Conservation (phyloP, 2,113 vertebrate genomes). For the Scatophagus argus region DNA sequence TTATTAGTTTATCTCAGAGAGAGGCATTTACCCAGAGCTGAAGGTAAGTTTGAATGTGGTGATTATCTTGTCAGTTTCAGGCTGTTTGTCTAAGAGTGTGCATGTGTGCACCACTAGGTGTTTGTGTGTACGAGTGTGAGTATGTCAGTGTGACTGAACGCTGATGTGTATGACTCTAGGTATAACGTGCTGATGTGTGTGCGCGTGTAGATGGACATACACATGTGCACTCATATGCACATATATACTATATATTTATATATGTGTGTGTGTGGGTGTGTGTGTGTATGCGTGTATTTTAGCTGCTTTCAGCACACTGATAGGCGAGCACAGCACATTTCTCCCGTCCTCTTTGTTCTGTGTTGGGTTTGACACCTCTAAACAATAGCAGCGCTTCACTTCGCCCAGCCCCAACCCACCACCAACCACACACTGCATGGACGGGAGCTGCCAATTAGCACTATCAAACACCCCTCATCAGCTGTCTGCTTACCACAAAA, state of each 20-base stretch:
- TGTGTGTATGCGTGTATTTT: constrained; percentile 37
- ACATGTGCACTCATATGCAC: constrained; percentile 54
- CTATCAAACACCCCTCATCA: constrained; percentile 82
- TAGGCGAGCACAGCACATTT: constrained; percentile 77
- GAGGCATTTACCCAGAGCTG: constrained; percentile 81
- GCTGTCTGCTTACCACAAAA: constrained; percentile 71
- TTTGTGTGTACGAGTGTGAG: constrained; percentile 32
- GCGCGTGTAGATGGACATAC: constrained; percentile 31
- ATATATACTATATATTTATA: constrained; percentile 38
- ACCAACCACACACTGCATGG: constrained; percentile 72
- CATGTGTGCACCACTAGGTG: constrained; percentile 13
- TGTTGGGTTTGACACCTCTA: constrained; percentile 84
- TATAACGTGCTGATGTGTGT: constrained; percentile 30
- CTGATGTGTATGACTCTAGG: constrained; percentile 42
- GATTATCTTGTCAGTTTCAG: constrained; percentile 88
- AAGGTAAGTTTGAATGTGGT: constrained; percentile 87
- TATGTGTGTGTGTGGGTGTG: not conserved
- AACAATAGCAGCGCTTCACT: constrained; percentile 83
- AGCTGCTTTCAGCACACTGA: constrained; percentile 68
- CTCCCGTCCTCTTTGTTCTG: constrained; percentile 83
- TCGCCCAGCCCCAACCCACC: constrained; percentile 76
- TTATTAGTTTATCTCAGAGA: constrained; percentile 85
- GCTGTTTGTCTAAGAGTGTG: constrained; percentile 61
- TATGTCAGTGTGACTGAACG: constrained; percentile 21
- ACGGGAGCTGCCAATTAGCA: constrained; percentile 84